Percentiles rank a stretch among this genome's conserved stretches.
phyloP scores from a whole-genome alignment of 2,797 vertebrate genomes.

The Ibycter americanus region DNA sequence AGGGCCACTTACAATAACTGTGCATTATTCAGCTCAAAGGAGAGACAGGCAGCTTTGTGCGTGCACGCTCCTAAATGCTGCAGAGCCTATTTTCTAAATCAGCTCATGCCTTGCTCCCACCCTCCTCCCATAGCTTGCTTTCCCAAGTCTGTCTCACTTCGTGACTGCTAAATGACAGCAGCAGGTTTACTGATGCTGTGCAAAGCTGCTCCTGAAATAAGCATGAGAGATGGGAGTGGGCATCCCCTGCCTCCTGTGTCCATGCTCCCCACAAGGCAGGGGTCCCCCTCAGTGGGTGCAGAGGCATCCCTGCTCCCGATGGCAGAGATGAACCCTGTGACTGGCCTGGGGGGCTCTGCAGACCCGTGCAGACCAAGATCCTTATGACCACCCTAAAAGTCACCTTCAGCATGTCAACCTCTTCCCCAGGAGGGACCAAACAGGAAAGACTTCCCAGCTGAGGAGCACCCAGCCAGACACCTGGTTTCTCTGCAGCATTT shows the following conservation, averaged over 20 bases:
- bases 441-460: background rate
- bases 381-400: rapidly evolving
- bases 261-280: rapidly evolving
- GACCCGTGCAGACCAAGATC: background rate
- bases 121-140: background rate
- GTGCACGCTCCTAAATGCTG: background rate
- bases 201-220: background rate
- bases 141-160: background rate
- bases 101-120: background rate
- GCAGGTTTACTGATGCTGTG: background rate
- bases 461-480: background rate
- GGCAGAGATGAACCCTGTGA: rapidly evolving
- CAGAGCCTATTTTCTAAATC: background rate
- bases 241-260: background rate
- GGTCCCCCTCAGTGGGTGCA: background rate
- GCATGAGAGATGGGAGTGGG: rapidly evolving
- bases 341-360: background rate
- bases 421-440: background rate
- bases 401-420: background rate
- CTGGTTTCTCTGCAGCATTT: background rate
- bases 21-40: background rate
- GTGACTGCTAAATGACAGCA: background rate
- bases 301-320: background rate
- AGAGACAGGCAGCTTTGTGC: background rate
- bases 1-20: background rate